Evolutionary conservation across 2,888 invertebrate species (phyloP).

Genomic region (Zele albiditarsus): DNA sequence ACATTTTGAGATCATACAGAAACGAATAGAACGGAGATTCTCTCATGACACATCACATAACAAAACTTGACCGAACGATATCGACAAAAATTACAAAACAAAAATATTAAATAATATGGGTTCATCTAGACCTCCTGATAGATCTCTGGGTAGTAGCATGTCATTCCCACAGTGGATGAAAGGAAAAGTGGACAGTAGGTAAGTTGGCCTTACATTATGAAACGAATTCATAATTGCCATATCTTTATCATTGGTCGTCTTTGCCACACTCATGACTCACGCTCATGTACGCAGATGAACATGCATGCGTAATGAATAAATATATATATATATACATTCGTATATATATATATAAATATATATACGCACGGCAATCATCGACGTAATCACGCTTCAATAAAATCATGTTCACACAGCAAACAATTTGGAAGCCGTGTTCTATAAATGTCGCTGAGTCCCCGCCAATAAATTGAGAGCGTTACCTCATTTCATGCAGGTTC

Average conservation of each 20-base stretch:
- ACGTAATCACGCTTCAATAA: neutral
- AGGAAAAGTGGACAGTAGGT: slow-evolving; percentile 78
- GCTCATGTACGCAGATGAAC: no score
- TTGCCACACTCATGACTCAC: neutral
- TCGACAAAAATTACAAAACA: slow-evolving; percentile 18
- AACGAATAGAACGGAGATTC: neutral
- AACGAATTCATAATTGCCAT: neutral
- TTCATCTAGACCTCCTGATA: slow-evolving; percentile 65
- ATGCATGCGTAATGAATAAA: neutral
- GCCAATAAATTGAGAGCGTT: slow-evolving; percentile 24
- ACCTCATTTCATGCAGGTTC: slow-evolving; percentile 71
- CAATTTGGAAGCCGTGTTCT: slow-evolving; percentile 3
- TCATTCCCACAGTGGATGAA: slow-evolving; percentile 85
- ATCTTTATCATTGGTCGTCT: neutral
- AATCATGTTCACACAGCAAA: neutral
- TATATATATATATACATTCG: neutral
- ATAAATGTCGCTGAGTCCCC: slow-evolving; percentile 22
- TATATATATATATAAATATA: slow-evolving; percentile 2
- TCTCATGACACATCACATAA: neutral
- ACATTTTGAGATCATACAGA: neutral
- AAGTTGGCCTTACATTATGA: slow-evolving; percentile 51
- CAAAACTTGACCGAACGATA: neutral
- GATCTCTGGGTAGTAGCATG: slow-evolving; percentile 73
- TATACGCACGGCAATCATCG: neutral
- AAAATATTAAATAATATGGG: slow-evolving; percentile 58